phyloP scores from a whole-genome alignment of 2,113 vertebrate species.

The Bufo bufo region DNA sequence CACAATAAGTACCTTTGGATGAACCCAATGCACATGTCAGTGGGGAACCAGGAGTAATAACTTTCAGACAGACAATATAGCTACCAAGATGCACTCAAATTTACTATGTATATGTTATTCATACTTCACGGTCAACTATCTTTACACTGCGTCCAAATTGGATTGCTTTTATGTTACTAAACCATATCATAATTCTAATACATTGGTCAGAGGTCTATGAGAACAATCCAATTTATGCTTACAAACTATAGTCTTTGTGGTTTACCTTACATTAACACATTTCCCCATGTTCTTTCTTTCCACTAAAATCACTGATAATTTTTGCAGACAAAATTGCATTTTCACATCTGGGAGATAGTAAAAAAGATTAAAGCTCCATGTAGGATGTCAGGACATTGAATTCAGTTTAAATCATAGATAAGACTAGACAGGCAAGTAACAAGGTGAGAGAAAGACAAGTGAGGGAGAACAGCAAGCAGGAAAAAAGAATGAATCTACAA shows the following conservation, averaged over 20 bases:
- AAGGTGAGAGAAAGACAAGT: slow-evolving; percentile 38
- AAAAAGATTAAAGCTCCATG: slow-evolving; percentile 39
- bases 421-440: slow-evolving; percentile 22
- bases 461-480: not conserved
- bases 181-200: not conserved
- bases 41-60: not conserved
- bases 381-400: not conserved
- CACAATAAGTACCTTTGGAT: not conserved
- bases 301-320: slow-evolving; percentile 10
- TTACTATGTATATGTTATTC: not conserved
- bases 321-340: slow-evolving; percentile 38
- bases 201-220: not conserved
- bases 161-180: not conserved
- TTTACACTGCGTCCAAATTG: not conserved
- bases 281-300: slow-evolving; percentile 59
- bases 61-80: not conserved
- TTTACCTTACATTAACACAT: not conserved
- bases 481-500: not conserved
- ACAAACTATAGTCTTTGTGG: not conserved
- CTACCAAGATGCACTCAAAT: not conserved
- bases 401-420: slow-evolving; percentile 33
- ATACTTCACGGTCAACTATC: not conserved
- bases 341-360: slow-evolving; percentile 16
- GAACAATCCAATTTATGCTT: not conserved
- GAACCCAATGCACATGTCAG: not conserved